Conservation (phyloP, 2,888 invertebrate genomes). For the Tenodera sinensis region DNA sequence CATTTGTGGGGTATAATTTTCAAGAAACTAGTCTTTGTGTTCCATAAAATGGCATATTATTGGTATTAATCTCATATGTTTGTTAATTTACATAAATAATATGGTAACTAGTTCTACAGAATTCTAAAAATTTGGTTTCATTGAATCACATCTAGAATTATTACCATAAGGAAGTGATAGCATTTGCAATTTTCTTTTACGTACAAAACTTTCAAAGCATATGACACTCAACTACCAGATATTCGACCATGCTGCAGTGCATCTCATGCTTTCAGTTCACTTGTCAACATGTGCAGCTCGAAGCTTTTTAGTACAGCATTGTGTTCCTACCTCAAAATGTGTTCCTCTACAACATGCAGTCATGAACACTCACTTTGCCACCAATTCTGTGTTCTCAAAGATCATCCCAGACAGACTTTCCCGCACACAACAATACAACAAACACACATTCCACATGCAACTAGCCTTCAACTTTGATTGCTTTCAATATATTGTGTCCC, state of each 20-base stretch:
- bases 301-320: not conserved
- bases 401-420: not conserved
- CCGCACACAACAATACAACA: not conserved
- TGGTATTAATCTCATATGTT: too few relatives aligned
- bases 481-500: not conserved
- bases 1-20: too few relatives aligned
- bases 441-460: not conserved
- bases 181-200: not conserved
- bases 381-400: not conserved
- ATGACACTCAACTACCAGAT: not conserved
- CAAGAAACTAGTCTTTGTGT: too few relatives aligned
- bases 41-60: too few relatives aligned
- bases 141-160: not conserved
- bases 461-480: not conserved
- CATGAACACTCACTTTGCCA: not conserved
- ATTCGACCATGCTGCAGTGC: not conserved
- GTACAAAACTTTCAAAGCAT: not conserved
- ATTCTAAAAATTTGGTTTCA: too few relatives aligned
- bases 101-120: too few relatives aligned
- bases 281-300: not conserved
- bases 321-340: not conserved
- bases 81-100: too few relatives aligned
- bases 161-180: not conserved
- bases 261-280: not conserved
- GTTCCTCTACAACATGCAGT: not conserved